Base-by-base conservation (phyloP, 2,113 vertebrate species). In the Dolichallabes microphthalmus region DNA sequence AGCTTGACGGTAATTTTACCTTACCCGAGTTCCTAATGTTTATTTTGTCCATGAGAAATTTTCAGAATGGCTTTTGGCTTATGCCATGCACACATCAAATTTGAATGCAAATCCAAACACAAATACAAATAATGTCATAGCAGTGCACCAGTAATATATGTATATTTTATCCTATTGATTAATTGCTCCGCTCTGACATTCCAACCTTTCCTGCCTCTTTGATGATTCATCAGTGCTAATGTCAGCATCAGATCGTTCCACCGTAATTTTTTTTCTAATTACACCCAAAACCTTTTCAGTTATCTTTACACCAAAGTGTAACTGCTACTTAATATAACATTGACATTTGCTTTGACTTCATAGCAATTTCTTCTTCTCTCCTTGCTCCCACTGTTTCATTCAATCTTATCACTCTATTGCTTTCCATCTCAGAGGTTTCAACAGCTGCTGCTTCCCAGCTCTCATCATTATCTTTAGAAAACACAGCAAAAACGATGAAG, bases 301-400 rank as follows among this genome's bases (percentile, higher is more conserved):
- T 82, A 30, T 57, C 75, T 82, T 82, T 53, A 68, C 11, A 32
- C 61, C 52, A 52, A 15, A 66, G 1, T 30, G 50, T n/a, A 50
- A 80, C 20, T 80, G 78, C 78, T 45, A 58, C 55, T 35, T 60
- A 60, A 79, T 79, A 79, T 79, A 32, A 79, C 76, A 79, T 60
- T 77, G 74, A 45, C 63, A 35, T 60, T 83, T 35, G 13, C 13
- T 45, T 50, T 60, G 25, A 73, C 55, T 74, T 27, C 35, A 39
- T 32, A 60, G 82, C 27, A 39, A 30, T 55, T 77, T 55, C 25
- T 3, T 27, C 60, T 58, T 76, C 74, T 75, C 55, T 74, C 66
- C 32, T 11, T 52, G 50, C 55, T 57, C 35, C 20, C 68, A 53
- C 35, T 57, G 57, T 71, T 61, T 53, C 53, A 86, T 63, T 75